Percentiles rank a stretch among this genome's conserved stretches.
phyloP scores from a whole-genome alignment of 2,113 vertebrate genomes.

The Oncorhynchus masou region DNA sequence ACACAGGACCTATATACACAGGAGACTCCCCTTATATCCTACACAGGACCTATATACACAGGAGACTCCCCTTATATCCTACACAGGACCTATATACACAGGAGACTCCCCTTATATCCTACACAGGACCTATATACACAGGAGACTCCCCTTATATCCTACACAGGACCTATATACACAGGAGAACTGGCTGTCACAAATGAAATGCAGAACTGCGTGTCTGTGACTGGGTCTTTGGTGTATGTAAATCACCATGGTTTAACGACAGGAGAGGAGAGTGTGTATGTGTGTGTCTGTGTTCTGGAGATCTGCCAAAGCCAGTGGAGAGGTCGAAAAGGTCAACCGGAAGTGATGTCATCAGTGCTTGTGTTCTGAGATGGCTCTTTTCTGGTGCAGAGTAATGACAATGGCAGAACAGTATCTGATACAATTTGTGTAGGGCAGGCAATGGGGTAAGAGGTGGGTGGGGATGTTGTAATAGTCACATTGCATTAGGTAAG shows the following conservation, averaged over 20 bases:
- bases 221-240: neutral
- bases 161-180: neutral
- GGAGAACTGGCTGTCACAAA: neutral
- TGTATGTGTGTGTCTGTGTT: neutral
- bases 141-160: slow-evolving; percentile 33
- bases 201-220: no score
- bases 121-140: no score
- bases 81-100: no score
- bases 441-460: neutral
- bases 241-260: neutral
- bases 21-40: no score
- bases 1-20: no score
- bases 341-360: neutral
- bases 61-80: slow-evolving; percentile 33
- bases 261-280: neutral
- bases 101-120: slow-evolving; percentile 16
- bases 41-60: no score
- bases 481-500: neutral
- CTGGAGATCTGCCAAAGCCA: neutral
- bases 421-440: slow-evolving; percentile 1
- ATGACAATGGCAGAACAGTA: neutral
- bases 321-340: neutral
- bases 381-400: neutral
- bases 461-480: neutral
- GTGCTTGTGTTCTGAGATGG: neutral